phyloP scores from a whole-genome alignment of 2,888 invertebrate species.

The Encarsia formosa region DNA sequence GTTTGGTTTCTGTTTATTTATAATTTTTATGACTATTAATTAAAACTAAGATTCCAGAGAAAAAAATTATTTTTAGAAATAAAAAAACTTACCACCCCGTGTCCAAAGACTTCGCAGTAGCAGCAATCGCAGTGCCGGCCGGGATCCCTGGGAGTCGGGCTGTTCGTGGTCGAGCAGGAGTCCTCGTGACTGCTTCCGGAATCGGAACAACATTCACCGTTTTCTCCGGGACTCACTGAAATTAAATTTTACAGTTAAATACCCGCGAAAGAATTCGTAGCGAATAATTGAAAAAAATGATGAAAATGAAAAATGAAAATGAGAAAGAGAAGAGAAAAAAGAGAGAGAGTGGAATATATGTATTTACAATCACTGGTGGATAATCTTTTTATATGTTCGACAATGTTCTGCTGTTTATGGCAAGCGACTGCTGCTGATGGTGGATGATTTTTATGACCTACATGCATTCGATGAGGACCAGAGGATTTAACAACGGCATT shows the following conservation, averaged over 20 bases:
- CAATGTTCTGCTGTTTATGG: constrained; percentile 45
- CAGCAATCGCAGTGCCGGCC: constrained; percentile 65
- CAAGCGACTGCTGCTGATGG: constrained; percentile 40
- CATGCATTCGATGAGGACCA: constrained; percentile 37
- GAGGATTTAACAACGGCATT: constrained; percentile 38
- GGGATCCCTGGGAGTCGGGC: constrained; percentile 45
- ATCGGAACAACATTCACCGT: constrained; percentile 47
- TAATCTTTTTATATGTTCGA: constrained; percentile 47
- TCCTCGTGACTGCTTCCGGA: constrained; percentile 48
- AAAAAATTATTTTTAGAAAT: too few relatives aligned
- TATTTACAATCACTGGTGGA: constrained; percentile 46
- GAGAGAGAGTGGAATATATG: constrained; percentile 21
- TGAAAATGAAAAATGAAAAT: constrained; percentile 13
- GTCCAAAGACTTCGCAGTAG: constrained; percentile 78
- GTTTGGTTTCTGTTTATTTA: too few relatives aligned
- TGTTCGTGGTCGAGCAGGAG: constrained; percentile 46
- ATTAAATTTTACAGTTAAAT: neutral
- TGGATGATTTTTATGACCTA: constrained; percentile 40
- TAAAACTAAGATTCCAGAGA: too few relatives aligned
- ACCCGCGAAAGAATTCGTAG: neutral
- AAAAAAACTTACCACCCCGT: constrained; percentile 57
- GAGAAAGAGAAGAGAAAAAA: constrained; percentile 5
- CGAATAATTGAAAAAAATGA: neutral
- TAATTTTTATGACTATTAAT: too few relatives aligned
- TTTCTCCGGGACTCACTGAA: constrained; percentile 43